A percentile compares a stretch with the other conserved stretches of the same genome.
phyloP scores from a whole-genome alignment of 1,140 invertebrate genomes.

The Stegodyphus mimosarum region DNA sequence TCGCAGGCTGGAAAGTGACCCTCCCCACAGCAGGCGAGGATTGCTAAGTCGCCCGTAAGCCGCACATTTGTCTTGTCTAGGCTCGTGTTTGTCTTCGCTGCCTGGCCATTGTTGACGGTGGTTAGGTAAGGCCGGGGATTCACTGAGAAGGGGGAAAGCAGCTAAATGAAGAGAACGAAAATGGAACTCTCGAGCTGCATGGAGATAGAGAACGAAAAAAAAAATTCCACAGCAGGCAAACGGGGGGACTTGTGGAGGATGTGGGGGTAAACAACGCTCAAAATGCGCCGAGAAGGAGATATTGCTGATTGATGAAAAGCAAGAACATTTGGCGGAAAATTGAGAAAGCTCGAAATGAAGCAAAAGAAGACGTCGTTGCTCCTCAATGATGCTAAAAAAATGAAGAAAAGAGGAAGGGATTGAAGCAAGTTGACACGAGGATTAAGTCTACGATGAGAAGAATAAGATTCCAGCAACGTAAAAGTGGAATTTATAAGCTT shows the following conservation, averaged over 20 bases:
- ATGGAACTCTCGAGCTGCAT: constrained; percentile 16
- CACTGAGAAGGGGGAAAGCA: not conserved
- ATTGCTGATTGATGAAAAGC: constrained; percentile 61
- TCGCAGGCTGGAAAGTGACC: constrained; percentile 45
- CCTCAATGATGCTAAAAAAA: constrained; percentile 20
- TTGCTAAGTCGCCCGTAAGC: constrained; percentile 58
- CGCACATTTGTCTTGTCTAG: constrained; percentile 61
- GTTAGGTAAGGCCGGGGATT: constrained; percentile 40
- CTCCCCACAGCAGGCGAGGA: constrained; percentile 26
- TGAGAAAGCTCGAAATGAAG: constrained; percentile 52
- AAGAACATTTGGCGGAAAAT: constrained; percentile 59
- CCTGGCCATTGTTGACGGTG: constrained; percentile 58
- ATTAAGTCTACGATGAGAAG: constrained; percentile 50
- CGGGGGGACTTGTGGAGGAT: constrained; percentile 1
- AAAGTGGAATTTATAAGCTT: constrained; percentile 53
- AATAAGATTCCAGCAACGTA: constrained; percentile 40
- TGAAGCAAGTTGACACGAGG: constrained; percentile 57
- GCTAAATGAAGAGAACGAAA: constrained; percentile 50
- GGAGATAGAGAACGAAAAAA: constrained; percentile 12
- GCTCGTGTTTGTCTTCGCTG: constrained; percentile 55
- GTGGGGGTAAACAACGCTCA: constrained; percentile 13
- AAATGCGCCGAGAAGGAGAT: constrained; percentile 54
- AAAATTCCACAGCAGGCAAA: not conserved
- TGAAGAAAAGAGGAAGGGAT: constrained; percentile 33
- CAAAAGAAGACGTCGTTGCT: constrained; percentile 26